phyloP scores from a whole-genome alignment of 2,113 vertebrate species.

The Nesogale talazaci region DNA sequence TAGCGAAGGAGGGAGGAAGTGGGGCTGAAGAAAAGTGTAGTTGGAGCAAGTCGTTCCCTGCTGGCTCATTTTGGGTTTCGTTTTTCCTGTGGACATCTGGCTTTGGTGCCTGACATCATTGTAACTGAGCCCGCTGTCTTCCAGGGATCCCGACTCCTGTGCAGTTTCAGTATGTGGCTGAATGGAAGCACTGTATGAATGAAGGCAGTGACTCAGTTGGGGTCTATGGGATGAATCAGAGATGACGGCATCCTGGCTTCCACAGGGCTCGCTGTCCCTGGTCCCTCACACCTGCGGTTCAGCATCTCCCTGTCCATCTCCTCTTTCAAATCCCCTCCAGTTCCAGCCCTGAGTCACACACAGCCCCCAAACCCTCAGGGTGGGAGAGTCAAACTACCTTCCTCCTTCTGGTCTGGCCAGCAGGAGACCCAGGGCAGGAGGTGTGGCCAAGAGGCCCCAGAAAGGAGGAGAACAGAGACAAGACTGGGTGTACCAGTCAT shows the following conservation, averaged over 20 bases:
- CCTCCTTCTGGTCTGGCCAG: neutral
- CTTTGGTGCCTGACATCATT: neutral
- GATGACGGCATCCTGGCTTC: neutral
- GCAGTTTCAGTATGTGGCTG: neutral
- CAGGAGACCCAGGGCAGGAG: neutral
- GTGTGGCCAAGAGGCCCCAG: neutral
- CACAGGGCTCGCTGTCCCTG: neutral
- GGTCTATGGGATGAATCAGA: neutral
- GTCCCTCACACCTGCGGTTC: neutral
- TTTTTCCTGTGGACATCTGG: neutral
- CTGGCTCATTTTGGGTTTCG: constrained; percentile 44
- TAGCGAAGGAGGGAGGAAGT: neutral
- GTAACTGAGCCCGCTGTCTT: too few relatives aligned
- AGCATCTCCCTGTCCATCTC: neutral
- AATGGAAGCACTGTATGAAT: neutral
- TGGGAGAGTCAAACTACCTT: neutral
- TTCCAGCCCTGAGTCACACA: neutral
- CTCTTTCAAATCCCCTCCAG: neutral
- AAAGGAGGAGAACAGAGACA: rapidly evolving
- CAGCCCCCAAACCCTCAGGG: neutral
- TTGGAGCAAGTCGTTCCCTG: constrained; percentile 6
- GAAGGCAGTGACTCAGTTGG: constrained; percentile 20
- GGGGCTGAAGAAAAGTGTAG: neutral
- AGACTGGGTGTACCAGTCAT: rapidly evolving
- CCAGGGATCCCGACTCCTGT: too few relatives aligned